These are phyloP conservation scores for Acleris holmiana DNA, from an alignment of 2,888 invertebrate species.

Conservation along the genomic window DNA sequence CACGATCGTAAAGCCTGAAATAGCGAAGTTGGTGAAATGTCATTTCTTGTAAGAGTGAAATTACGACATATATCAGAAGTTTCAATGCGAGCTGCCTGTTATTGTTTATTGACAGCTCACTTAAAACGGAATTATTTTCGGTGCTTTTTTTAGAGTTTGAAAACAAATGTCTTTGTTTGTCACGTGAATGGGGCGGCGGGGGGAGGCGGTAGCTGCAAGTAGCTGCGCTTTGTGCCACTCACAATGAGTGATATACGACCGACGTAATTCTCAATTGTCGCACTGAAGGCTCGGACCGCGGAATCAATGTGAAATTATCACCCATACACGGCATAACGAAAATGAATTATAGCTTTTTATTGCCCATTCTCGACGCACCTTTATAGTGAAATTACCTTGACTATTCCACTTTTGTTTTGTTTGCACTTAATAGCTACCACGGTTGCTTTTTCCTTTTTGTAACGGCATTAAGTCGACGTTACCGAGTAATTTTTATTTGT, in stretches of 20 bases:
- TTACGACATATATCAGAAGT: slow-evolving; percentile 30
- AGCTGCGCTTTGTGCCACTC: slow-evolving; percentile 78
- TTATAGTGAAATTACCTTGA: slow-evolving; percentile 60
- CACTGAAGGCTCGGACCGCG: slow-evolving; percentile 61
- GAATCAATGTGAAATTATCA: slow-evolving; percentile 80
- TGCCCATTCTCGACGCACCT: slow-evolving; percentile 58
- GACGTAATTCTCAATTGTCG: slow-evolving; percentile 80
- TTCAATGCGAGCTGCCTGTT: slow-evolving; percentile 46
- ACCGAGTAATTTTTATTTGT: slow-evolving; percentile 42
- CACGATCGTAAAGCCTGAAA: slow-evolving; percentile 5
- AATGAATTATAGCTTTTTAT: slow-evolving; percentile 82
- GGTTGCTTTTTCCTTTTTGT: slow-evolving; percentile 52
- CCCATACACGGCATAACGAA: slow-evolving; percentile 81
- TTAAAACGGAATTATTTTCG: slow-evolving; percentile 75
- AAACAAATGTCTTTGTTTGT: slow-evolving; percentile 80
- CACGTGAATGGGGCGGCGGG: slow-evolving; percentile 69
- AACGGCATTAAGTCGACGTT: slow-evolving; percentile 36
- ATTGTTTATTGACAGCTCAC: slow-evolving; percentile 70
- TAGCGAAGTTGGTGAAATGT: slow-evolving; percentile 8
- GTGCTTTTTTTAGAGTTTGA: slow-evolving; percentile 73
- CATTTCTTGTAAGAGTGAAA: slow-evolving; percentile 26
- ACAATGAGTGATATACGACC: slow-evolving; percentile 84
- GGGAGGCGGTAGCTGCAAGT: slow-evolving; percentile 58
- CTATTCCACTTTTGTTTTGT: slow-evolving; percentile 50
- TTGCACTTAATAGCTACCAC: slow-evolving; percentile 48